Conservation (phyloP, 2,888 invertebrate species). For the Therioaphis trifolii region DNA sequence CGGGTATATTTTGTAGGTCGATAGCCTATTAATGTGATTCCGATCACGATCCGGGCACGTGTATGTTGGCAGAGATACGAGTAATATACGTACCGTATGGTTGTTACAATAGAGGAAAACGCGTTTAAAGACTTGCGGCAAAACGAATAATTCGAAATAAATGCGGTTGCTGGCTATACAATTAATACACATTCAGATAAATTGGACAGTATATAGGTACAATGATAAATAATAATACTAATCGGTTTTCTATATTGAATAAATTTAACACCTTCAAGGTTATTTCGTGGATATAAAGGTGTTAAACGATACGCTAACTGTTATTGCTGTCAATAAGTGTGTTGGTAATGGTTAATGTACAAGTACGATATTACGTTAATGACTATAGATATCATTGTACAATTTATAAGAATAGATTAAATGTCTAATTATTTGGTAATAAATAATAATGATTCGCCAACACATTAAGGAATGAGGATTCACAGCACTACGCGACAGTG, state of each 20-base stretch:
- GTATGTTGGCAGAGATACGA: neutral
- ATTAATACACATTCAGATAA: neutral
- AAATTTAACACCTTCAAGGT: neutral
- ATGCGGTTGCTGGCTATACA: neutral
- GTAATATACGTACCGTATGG: neutral
- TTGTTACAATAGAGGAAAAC: neutral
- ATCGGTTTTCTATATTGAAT: neutral
- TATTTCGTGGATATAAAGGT: neutral
- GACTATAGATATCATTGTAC: too few species aligned
- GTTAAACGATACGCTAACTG: neutral
- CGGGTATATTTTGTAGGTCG: neutral
- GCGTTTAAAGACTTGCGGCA: neutral
- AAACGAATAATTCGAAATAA: neutral
- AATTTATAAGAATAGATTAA: too few species aligned
- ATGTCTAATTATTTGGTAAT: too few species aligned
- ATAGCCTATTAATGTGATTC: neutral
- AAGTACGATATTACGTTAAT: too few species aligned
- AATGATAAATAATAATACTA: slow-evolving; percentile 9
- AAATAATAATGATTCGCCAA: too few species aligned
- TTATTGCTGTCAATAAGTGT: neutral
- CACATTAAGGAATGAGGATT: too few species aligned
- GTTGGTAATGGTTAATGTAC: neutral
- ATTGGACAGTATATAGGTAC: neutral
- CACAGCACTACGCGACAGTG: too few species aligned
- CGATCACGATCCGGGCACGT: slow-evolving; percentile 13